Percentiles rank a stretch among this genome's conserved stretches.
These are phyloP conservation scores for Trichogramma dendrolimi DNA, from an alignment of 2,888 invertebrate species.

Conservation along the genomic window DNA sequence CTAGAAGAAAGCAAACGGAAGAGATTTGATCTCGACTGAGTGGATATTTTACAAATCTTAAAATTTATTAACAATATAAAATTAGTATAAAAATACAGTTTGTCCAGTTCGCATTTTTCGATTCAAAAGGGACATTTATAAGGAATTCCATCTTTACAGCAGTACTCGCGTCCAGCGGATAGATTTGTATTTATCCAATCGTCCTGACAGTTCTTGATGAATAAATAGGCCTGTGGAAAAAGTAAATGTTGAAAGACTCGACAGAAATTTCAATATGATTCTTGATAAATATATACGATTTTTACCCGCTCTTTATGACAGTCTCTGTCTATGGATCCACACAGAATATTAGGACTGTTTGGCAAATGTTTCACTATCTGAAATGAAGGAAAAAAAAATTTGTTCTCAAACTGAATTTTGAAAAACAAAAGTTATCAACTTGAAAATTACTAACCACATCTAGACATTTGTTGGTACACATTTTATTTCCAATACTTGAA, in stretches of 20 bases:
- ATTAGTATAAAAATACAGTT: slow-evolving; percentile 19
- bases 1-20: no score
- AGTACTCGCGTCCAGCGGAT: slow-evolving; percentile 78
- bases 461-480: slow-evolving; percentile 74
- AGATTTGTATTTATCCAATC: slow-evolving; percentile 76
- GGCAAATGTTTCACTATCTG: slow-evolving; percentile 76
- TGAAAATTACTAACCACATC: slow-evolving; percentile 64
- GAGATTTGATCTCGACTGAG: no score
- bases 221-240: slow-evolving; percentile 62
- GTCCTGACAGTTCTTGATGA: slow-evolving; percentile 72
- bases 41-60: slow-evolving; percentile 9
- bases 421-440: neutral
- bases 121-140: slow-evolving; percentile 61
- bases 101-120: slow-evolving; percentile 11
- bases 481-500: slow-evolving; percentile 65
- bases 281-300: slow-evolving; percentile 15
- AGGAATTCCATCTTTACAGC: slow-evolving; percentile 71
- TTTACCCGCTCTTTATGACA: slow-evolving; percentile 66
- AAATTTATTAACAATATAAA: slow-evolving; percentile 24
- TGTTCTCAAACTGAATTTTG: neutral
- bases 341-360: slow-evolving; percentile 71
- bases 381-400: slow-evolving; percentile 8
- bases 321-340: slow-evolving; percentile 71
- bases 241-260: neutral
- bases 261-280: neutral